Base-by-base conservation (phyloP, 2,797 vertebrate genomes). In the Lemur catta region DNA sequence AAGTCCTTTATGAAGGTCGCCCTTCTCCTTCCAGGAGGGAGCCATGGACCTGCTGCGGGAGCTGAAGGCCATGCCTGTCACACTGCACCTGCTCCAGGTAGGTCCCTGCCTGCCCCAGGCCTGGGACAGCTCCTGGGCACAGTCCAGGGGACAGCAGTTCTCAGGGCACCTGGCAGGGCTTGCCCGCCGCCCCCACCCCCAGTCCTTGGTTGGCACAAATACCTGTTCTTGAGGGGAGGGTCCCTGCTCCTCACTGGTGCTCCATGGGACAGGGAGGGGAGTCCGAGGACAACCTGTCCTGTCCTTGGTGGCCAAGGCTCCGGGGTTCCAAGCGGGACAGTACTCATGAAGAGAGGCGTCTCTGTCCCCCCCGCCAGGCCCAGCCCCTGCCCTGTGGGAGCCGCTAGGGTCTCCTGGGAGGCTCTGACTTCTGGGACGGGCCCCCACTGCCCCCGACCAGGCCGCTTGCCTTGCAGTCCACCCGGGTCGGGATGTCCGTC, bases 401-500 rank as follows among this genome's bases (percentile, higher is more conserved):
- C 18, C 28, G 4, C 15, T 55, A 26, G 2, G 3, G 38, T 55
- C 50, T 28, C 55, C 33, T 65, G 35, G 67, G 52, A 48, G 59
- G 79, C 22, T 43, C 48, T 78, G 91, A 13, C 33, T 10, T 24
- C 28, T 35, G 48, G 52, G 46, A 33, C 20, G 55, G 69, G 22
- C 17, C 26, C 48, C 65, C 1, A 6, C n/a, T 1, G 13, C 61
- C 74, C 90, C 82, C 43, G 30, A 79, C 84, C 48, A 41, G 85
- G 95, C 48, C 24, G 14, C 86, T 96, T 98, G 89, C 13, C 91
- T 98, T 98, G 81, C 92, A 99, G 99, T 99, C 99, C 57, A 99
- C 99, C 35, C 99, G 99, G 97, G 99, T 99, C 0, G 99, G 99
- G 78, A 99, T 99, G 99, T 99, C 99, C 0, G 99, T 99, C 92